These are phyloP conservation scores for Stenodema calcarata DNA, from an alignment of 2,888 invertebrate species.

Conservation along the genomic window DNA sequence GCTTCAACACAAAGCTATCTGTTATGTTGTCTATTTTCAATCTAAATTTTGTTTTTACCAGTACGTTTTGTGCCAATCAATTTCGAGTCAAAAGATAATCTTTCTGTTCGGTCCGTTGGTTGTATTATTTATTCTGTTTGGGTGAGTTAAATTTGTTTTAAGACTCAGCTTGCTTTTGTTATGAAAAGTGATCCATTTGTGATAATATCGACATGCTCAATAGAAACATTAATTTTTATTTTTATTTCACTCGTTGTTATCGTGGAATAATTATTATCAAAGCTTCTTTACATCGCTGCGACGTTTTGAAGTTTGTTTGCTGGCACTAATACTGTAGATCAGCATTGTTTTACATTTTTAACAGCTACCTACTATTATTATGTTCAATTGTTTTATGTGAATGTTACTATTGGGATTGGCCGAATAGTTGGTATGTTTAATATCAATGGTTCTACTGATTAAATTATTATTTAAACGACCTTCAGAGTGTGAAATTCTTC, in stretches of 20 bases:
- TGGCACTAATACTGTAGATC: slow-evolving; percentile 8
- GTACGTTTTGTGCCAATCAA: slow-evolving; percentile 19
- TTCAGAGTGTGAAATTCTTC: too few relatives aligned
- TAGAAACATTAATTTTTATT: not conserved
- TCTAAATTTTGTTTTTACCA: not conserved
- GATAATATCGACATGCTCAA: slow-evolving; percentile 27
- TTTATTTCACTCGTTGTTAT: not conserved
- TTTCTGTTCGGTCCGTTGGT: not conserved
- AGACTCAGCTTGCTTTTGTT: not conserved
- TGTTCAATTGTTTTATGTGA: not conserved
- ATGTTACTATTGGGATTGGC: slow-evolving; percentile 16
- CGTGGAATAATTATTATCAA: not conserved
- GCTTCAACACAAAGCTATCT: not conserved
- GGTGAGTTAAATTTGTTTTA: not conserved
- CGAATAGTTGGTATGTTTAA: not conserved
- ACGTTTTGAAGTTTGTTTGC: not conserved
- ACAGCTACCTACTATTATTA: not conserved
- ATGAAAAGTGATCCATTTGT: slow-evolving; percentile 23
- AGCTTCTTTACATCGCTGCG: slow-evolving; percentile 10
- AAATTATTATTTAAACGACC: slow-evolving; percentile 23
- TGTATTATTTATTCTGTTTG: not conserved
- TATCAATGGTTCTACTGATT: not conserved
- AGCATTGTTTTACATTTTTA: slow-evolving; percentile 10
- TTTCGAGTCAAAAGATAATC: not conserved
- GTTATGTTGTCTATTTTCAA: not conserved